phyloP scores from a whole-genome alignment of 2,888 invertebrate genomes.

The Tholera decimalis region DNA sequence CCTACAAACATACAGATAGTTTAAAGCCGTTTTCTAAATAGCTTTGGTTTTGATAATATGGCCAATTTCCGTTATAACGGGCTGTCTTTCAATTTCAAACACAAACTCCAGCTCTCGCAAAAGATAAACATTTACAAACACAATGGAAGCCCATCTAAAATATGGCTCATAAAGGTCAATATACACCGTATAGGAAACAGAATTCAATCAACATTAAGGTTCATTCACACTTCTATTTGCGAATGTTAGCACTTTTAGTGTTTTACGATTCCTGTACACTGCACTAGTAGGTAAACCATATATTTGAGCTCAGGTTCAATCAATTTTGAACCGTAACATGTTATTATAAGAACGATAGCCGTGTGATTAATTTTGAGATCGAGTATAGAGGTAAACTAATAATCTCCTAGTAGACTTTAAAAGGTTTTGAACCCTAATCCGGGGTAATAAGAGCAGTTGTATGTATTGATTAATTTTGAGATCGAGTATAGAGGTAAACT shows the following conservation, averaged over 20 bases:
- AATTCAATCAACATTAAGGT: constrained; percentile 59
- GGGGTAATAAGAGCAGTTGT: constrained; percentile 4
- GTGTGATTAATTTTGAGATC: constrained; percentile 5
- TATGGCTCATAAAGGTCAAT: constrained; percentile 46
- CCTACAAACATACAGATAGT: too few relatives aligned
- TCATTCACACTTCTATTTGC: constrained; percentile 71
- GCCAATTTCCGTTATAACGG: neutral
- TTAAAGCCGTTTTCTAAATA: too few relatives aligned
- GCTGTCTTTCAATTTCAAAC: neutral
- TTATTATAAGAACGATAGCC: neutral
- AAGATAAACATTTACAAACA: constrained; percentile 42
- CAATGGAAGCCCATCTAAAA: constrained; percentile 31
- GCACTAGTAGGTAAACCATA: constrained; percentile 41
- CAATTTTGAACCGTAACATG: constrained; percentile 16
- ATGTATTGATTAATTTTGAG: neutral
- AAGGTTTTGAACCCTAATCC: constrained; percentile 18
- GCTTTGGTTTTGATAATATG: too few relatives aligned
- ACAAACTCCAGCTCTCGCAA: constrained; percentile 2
- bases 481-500: constrained; percentile 30
- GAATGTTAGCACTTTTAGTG: constrained; percentile 50
- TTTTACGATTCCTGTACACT: constrained; percentile 59
- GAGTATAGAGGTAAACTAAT: constrained; percentile 19
- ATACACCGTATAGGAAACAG: constrained; percentile 29
- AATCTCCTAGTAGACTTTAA: neutral
- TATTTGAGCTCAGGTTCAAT: neutral